phyloP scores from a whole-genome alignment of 2,888 invertebrate species.

The Leptinotarsa haldemani region DNA sequence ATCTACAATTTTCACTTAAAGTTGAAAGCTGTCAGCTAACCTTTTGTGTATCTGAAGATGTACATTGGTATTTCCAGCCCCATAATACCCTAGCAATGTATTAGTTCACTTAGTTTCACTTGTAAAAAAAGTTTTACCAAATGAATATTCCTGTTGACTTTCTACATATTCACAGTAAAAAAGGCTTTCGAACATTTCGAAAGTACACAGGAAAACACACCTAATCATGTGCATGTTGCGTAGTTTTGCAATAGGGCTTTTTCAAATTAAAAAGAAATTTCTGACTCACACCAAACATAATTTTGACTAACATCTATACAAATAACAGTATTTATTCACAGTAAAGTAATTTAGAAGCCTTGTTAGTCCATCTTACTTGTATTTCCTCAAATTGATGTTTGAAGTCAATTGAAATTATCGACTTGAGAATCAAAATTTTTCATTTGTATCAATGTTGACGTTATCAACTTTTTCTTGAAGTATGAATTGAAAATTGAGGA shows the following conservation, averaged over 20 bases:
- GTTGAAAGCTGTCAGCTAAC: background rate
- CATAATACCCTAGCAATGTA: conserved; percentile 54
- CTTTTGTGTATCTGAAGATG: conserved; percentile 16
- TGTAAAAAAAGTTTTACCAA: background rate
- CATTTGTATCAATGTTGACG: too few relatives aligned
- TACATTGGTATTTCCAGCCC: conserved; percentile 48
- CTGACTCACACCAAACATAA: too few relatives aligned
- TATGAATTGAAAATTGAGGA: too few relatives aligned
- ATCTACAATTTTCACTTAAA: too few relatives aligned
- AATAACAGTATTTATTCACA: background rate
- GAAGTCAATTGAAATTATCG: too few relatives aligned
- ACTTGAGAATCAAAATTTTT: too few relatives aligned
- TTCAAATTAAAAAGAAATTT: too few relatives aligned
- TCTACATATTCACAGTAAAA: background rate
- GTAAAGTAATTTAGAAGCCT: background rate
- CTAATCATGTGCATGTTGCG: background rate
- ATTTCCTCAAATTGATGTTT: too few relatives aligned
- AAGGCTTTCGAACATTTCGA: background rate
- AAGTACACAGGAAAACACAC: background rate
- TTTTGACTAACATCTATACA: background rate
- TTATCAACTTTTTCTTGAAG: too few relatives aligned
- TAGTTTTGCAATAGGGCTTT: background rate
- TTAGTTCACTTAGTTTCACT: conserved; percentile 7
- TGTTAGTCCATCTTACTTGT: too few relatives aligned
- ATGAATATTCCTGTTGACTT: background rate